Evolutionary conservation across 2,888 invertebrate species (phyloP), one percentile per base, ranked within the genome.

Genomic region (Tachina grossa): DNA sequence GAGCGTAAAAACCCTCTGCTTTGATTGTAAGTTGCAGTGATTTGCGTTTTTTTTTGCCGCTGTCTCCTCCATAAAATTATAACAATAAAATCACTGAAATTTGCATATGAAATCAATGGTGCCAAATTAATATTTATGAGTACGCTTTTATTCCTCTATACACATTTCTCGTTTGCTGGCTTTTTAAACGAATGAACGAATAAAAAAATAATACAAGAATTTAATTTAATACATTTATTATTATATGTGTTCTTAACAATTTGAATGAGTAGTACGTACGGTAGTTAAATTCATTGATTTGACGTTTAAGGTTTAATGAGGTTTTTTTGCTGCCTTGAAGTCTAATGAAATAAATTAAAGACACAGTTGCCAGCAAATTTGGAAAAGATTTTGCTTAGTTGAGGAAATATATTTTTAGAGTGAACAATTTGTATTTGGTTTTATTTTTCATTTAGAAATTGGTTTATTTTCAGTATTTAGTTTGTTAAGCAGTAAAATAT

Each of bases 21-120:
- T 13, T 61, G 16, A n/a, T 16, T 71, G 55, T 47, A 57, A 39
- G 16, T 77, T 57, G 43, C 16, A 16, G 10, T 9, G 9, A 19
- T 59, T 68, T 59, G 11, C n/a, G 31, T 66, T 16, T 51, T 45
- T 65, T 69, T 14, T 19, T 65, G 9, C 16, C n/a, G n/a, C 55
- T 61, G 49, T 68, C 53, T 55, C 39, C 47, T 22, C 43, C 55
- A 59, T 43, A 39, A 68, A 74, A 66, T 43, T 74, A 59, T 75
- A 61, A 61, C 81, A 75, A 68, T 81, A 59, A 82, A 71, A 71
- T 72, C 19, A 51, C n/a, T 43, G 61, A 72, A 83, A 84, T 84
- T 84, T 84, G 79, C 84, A 84, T 84, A 84, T 63, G 75, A 84
- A 84, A 84, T 84, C 84, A 84, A 84, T 84, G 68, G 84, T 84